These are phyloP conservation scores for Hypsopygia costalis DNA, from an alignment of 2,888 invertebrate species.

Conservation along the genomic window DNA sequence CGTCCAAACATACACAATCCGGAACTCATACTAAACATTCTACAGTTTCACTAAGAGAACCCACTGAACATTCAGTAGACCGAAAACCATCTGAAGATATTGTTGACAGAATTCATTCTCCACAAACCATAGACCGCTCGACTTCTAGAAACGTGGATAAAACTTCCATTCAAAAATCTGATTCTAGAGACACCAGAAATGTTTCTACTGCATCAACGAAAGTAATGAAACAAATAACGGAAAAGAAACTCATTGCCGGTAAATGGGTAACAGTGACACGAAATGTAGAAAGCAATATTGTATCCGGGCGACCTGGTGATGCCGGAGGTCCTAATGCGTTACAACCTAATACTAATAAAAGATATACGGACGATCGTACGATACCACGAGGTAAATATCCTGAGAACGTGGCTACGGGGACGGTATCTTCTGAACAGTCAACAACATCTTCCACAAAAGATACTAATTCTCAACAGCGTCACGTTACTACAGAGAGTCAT, in stretches of 20 bases:
- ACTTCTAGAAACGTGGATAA: slow-evolving; percentile 41
- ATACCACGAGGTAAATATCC: slow-evolving; percentile 24
- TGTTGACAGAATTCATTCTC: slow-evolving; percentile 28
- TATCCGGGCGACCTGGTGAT: slow-evolving; percentile 32
- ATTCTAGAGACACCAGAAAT: slow-evolving; percentile 47
- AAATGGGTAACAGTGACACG: slow-evolving; percentile 77
- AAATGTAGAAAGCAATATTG: slow-evolving; percentile 84
- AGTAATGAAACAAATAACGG: slow-evolving; percentile 77
- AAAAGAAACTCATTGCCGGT: slow-evolving; percentile 74
- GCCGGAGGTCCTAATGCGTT: slow-evolving; percentile 21
- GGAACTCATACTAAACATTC: slow-evolving; percentile 38
- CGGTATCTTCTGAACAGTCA: slow-evolving; percentile 36
- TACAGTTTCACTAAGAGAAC: slow-evolving; percentile 31
- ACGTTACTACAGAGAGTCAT: slow-evolving; percentile 26
- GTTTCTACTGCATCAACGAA: slow-evolving; percentile 71
- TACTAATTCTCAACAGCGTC: slow-evolving; percentile 23
- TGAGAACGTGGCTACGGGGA: slow-evolving; percentile 35
- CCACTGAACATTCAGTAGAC: slow-evolving; percentile 42
- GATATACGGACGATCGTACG: slow-evolving; percentile 26
- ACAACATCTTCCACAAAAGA: slow-evolving; percentile 34
- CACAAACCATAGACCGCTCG: slow-evolving; percentile 37
- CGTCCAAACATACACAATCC: slow-evolving; percentile 35
- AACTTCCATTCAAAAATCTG: slow-evolving; percentile 42
- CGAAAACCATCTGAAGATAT: slow-evolving; percentile 55
- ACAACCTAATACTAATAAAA: slow-evolving; percentile 11